Evolutionary conservation across 2,113 vertebrate species (phyloP), one percentile per base, ranked within the genome.

Genomic region (Anguilla japonica): DNA sequence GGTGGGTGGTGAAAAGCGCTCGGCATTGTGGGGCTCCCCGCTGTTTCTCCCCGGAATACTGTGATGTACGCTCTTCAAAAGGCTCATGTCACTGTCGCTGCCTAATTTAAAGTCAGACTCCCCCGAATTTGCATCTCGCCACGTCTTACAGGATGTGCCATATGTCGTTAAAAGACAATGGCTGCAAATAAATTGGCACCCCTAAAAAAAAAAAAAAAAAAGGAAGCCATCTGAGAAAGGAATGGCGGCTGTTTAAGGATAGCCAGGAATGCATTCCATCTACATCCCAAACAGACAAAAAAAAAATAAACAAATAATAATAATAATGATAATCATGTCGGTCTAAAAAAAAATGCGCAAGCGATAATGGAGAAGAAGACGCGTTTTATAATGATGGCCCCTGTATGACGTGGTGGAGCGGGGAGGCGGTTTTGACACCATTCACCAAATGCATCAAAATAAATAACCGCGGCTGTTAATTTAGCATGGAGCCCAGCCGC

Each of bases 151-250:
- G 91, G 88, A 91, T 79, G 84, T 89, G 90, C 92, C 92, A 92
- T 93, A 93, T 93, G 92, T 90, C 89, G 83, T 91, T 90, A 87
- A 86, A 90, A 91, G 89, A 92, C 92, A 91, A 91, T 89, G 85
- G 90, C 84, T 86, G 89, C 85, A 91, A 91, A 92, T 89, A 91
- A 90, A 91, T 88, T 89, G 88, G 83, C 90, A 90, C 29, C 71
- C 81, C 79, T 53, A 56, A 85, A 85, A 67, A 67, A 41, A 56
- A 60, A 60, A n/a, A n/a, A 34, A 34, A 67, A 63, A 85, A 90
- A 84, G 83, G 87, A 87, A 85, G 83, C 85, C 56, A 67, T 84
- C 60, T 71, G 86, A 60, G 67, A 63, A 83, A 57, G 16, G 56
- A 40, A 71, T 83, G 84, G 85, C 41, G 83, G 87, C 85, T 87